Evolutionary conservation across 2,888 invertebrate species (phyloP), one percentile per base, ranked within the genome.

Genomic region (Cremastobaeus sp.): DNA sequence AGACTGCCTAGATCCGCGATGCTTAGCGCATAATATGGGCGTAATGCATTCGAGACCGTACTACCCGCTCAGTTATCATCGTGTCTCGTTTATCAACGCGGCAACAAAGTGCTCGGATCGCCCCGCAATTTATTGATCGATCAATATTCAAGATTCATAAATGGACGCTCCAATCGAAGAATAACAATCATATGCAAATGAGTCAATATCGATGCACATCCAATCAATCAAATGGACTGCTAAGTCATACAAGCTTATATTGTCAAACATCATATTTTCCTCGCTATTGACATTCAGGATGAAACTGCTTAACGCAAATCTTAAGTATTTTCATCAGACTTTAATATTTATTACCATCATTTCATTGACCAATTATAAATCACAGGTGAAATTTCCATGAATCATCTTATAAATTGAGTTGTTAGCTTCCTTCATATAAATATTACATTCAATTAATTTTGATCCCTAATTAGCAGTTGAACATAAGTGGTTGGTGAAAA

Each of bases 181-280:
- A 64, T 55, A 37, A 64, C 41, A 55, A 64, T 64, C 54, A 41
- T 28, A 72, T 72, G 72, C 72, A 72, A 72, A 72, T 72, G 71
- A 71, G 59, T 50, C 47, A 45, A 71, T 65, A 65, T 65, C 65
- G 39, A 43, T 59, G 59, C 45, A 52, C 47, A 15, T 65, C 32
- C 65, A 45, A 65, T 65, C 71, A 71, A 52, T 71, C 71, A 71
- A 62, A 54, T 18, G 5, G n/a, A 3, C 4, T 15, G 39, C 32
- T 21, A 18, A 37, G 47, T 65, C 54, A 47, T 30, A 43, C 18
- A 14, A n/a, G 25, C 8, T n/a, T 12, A 47, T 60, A 35, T 60
- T 28, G 14, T 17, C 11, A 14, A 39, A 9, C 8, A 39, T n/a
- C 41, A 15, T 11, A 57, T 57, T 48, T 48, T 39, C 25, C 1